Evolutionary conservation across 2,888 invertebrate species (phyloP), one percentile per base, ranked within the genome.

Genomic region (Ormyrus labotus): DNA sequence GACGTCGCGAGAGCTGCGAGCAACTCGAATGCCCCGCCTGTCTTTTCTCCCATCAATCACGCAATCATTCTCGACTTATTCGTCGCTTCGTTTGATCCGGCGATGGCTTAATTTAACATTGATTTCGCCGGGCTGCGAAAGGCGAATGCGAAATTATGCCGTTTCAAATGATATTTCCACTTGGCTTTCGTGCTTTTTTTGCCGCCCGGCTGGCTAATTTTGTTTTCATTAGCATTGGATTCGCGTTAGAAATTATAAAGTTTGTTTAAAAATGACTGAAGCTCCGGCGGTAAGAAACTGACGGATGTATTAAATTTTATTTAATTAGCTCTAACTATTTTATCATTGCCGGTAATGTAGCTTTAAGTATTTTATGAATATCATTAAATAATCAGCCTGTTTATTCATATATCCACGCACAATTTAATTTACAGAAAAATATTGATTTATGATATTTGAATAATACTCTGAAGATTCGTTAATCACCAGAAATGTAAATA

Each of bases 151-250:
- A 80, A 81, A 81, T 83, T 81, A 77, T 67, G 61, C 7, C 19
- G 45, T 88, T 88, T 87, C 85, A 86, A 87, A 88, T 88, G 87
- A 87, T 85, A 86, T 88, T 87, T 84, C 86, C 47, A 19, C 7
- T 34, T 34, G 34, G 34, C 34, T 7, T 50, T 11, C 3, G 7
- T 13, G 19, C 6, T 86, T 88, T 88, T 88, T 85, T 85, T 84
- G 19, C 19, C 19, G 19, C 1, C 19, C 19, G 19, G 19, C 85
- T 83, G 74, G 84, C 86, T 88, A 87, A 88, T 87, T 65, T 34
- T 45, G 11, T 60, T 63, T 74, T 69, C 13, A 68, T 79, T 79
- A 48, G 19, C 10, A 75, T 53, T 11, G 55, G 68, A 57, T 34
- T 6, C n/a, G 11, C 7, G n/a, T 72, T 67, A 72, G 13, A 11